Evolutionary conservation across 2,113 vertebrate genomes (phyloP).

Genomic region (Mustela lutreola): DNA sequence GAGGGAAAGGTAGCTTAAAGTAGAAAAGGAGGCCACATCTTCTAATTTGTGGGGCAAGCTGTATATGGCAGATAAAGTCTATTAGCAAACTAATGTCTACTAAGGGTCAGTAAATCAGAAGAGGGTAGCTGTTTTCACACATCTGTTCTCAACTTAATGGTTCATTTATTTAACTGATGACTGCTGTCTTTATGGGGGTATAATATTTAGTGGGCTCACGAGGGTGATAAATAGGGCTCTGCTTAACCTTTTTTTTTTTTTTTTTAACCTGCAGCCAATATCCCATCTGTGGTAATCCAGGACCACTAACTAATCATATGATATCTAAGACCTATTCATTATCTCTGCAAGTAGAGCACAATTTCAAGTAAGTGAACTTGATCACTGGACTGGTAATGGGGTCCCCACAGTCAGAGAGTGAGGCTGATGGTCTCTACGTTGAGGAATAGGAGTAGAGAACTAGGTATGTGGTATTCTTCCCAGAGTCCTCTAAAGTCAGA

Average conservation of each 20-base stretch:
- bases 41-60: background rate
- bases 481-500: background rate
- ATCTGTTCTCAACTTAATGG: slow-evolving; percentile 44
- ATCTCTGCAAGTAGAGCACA: background rate
- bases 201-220: slow-evolving; percentile 19
- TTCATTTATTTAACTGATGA: slow-evolving; percentile 62
- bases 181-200: slow-evolving; percentile 37
- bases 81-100: slow-evolving; percentile 6
- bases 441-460: background rate
- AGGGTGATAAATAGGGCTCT: slow-evolving; percentile 9
- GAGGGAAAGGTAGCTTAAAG: background rate
- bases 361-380: background rate
- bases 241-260: background rate
- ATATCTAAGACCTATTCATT: background rate
- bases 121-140: background rate
- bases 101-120: slow-evolving; percentile 44
- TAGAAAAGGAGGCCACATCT: background rate
- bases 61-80: background rate
- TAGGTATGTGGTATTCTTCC: background rate
- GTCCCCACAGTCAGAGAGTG: background rate
- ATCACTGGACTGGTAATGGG: background rate
- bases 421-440: background rate
- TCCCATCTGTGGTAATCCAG: background rate
- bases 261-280: background rate
- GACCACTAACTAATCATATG: background rate